These are phyloP conservation scores for Drosophila ironensis DNA, from an alignment of 1,140 invertebrate genomes.

Conservation along the genomic window DNA sequence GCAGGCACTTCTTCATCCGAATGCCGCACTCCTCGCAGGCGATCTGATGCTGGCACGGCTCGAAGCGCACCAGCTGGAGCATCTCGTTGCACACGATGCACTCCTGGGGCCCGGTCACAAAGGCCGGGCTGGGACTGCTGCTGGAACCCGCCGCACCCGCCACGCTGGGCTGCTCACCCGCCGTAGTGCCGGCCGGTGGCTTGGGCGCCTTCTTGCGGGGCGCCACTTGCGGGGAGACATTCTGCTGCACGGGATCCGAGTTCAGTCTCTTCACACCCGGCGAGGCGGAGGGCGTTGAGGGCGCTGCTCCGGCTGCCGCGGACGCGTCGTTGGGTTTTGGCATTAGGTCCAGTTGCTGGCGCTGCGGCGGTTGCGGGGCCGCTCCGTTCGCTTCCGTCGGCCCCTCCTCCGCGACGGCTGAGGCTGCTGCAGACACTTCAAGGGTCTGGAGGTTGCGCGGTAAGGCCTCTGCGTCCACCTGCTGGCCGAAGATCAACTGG, in stretches of 20 bases:
- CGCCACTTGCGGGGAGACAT: slow-evolving; percentile 61
- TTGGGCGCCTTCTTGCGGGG: slow-evolving; percentile 79
- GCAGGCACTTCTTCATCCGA: slow-evolving; percentile 91
- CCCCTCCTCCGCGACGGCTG: not conserved
- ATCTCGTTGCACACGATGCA: slow-evolving; percentile 90
- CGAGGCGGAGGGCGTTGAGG: slow-evolving; percentile 38
- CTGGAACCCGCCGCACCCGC: slow-evolving; percentile 24
- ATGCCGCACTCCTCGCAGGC: slow-evolving; percentile 90
- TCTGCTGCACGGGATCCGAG: slow-evolving; percentile 52
- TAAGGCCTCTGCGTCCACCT: slow-evolving; percentile 10
- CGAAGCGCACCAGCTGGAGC: slow-evolving; percentile 84
- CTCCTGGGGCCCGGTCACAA: slow-evolving; percentile 82
- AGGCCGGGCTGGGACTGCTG: slow-evolving; percentile 13
- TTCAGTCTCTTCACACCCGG: slow-evolving; percentile 69
- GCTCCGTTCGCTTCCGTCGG: slow-evolving; percentile 31
- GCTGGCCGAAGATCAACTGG: slow-evolving; percentile 70
- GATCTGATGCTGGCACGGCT: slow-evolving; percentile 89
- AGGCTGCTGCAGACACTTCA: slow-evolving; percentile 15
- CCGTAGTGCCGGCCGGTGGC: slow-evolving; percentile 36
- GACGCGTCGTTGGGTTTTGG: slow-evolving; percentile 41
- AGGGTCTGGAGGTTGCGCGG: slow-evolving; percentile 35
- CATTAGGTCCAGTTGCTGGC: slow-evolving; percentile 26
- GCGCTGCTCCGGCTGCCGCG: slow-evolving; percentile 20
- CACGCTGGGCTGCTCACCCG: slow-evolving; percentile 31
- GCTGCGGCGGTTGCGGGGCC: slow-evolving; percentile 30